Evolutionary conservation across 2,797 vertebrate genomes (phyloP), one percentile per base, ranked within the genome.

Genomic region (Crenichthys baileyi): DNA sequence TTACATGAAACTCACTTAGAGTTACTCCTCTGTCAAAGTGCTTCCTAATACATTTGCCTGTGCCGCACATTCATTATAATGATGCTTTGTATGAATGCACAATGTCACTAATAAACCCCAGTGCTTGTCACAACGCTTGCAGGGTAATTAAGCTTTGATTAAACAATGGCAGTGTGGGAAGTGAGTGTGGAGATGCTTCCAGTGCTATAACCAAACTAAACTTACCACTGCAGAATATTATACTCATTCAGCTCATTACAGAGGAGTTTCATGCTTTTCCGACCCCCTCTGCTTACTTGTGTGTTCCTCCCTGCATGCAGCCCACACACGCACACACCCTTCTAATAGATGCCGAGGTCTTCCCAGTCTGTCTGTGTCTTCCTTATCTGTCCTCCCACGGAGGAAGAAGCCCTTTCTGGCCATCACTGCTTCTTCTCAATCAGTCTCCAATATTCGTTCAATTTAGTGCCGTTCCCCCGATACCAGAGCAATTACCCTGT

Each of bases 401-500:
- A 93, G 75, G 83, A 85, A 79, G 83, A 61, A 79, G 86, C 70
- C 89, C 85, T 85, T 83, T 85, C 83, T 84, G 60, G 29, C 85
- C 81, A 82, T 83, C 51, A 31, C 85, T 16, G 74, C 82, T 67
- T 74, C 88, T 90, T 91, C 92, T 94, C 91, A 91, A 92, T 94
- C 93, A 84, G 88, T 91, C 91, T 91, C 90, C 85, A 84, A 89
- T 89, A 91, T 88, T 92, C 87, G 87, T 92, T 94, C 90, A 94
- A 94, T 93, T 93, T 91, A 84, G 90, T 87, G 81, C 85, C 22
- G 31, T 84, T 84, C 88, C 91, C 91, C 77, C 9, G 89, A 92
- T 91, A 87, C 90, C 81, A 77, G 85, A 90, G 93, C 93, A 95
- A 94, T 95, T 95, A 94, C 90, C 87, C 83, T 68, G 84, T 82